Base-by-base conservation (phyloP, 2,797 vertebrate species). In the Podarcis lilfordi region DNA sequence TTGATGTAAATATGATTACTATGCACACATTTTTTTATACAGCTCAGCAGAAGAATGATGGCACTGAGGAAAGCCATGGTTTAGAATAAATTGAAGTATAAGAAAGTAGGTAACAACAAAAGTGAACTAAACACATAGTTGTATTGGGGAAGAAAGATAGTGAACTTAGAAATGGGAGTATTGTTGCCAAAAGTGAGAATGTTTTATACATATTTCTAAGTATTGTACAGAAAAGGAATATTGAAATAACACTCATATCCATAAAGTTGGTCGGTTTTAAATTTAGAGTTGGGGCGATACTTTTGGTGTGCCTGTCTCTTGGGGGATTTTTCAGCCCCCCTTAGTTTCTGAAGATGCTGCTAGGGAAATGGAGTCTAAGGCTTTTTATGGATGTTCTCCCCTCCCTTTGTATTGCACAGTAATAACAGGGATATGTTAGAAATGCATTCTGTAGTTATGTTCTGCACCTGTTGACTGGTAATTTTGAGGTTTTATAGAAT, bases 401-500 rank as follows among this genome's bases (percentile, higher is more conserved):
- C 90, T 82, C 50, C 79, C 83, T 91, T 95, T 93, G 84, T 69
- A 85, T 91, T 86, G 43, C 88, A 83, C 29, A 85, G 80, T 90
- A 50, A 35, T n/a, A 61, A 87, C 59, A 88, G 61, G 59, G 94
- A 91, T 85, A 94, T 89, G 82, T 78, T 80, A 91, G 92, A 94
- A 93, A 77, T 83, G 75, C 85, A 76, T 91, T 94, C 9, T 87
- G 37, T 83, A 40, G 80, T 37, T 88, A 74, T 90, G 74, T 69
- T 87, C n/a, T 84, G 64, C 23, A 87, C 66, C 80, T 40, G 40
- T 4, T 75, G 92, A 91, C 88, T 94, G 93, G 90, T 92, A 87
- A 91, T 91, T 94, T 68, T 86, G 88, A 94, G 89, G 85, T 96
- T 88, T 96, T 94, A 85, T 92, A 91, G 90, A 86, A 40, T 82